phyloP scores from a whole-genome alignment of 2,113 vertebrate species.

The Notothenia coriiceps region DNA sequence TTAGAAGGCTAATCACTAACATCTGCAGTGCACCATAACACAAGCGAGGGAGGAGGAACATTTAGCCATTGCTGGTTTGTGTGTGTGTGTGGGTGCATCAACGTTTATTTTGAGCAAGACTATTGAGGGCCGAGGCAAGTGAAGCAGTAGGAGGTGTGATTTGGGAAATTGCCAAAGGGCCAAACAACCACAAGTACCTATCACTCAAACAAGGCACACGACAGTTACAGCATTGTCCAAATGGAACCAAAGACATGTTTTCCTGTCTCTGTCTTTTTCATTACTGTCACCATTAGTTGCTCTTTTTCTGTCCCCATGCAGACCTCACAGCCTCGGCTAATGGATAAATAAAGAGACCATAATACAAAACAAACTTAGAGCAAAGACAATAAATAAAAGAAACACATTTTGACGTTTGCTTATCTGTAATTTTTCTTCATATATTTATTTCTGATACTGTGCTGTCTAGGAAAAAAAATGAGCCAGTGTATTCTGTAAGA shows the following conservation, averaged over 20 bases:
- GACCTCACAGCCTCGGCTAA: not conserved
- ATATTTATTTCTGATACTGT: not conserved
- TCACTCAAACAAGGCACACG: slow-evolving; percentile 41
- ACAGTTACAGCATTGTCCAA: slow-evolving; percentile 7
- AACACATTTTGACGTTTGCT: not conserved
- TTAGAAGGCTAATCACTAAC: slow-evolving; percentile 58
- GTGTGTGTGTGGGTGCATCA: slow-evolving; percentile 11
- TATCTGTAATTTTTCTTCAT: not conserved
- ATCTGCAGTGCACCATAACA: slow-evolving; percentile 44
- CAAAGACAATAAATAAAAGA: not conserved
- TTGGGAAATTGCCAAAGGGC: slow-evolving; percentile 42
- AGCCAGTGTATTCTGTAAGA: not conserved
- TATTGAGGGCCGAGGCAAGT: slow-evolving; percentile 27
- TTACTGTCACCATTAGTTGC: slow-evolving; percentile 10
- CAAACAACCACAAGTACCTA: slow-evolving; percentile 44
- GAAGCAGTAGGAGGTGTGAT: slow-evolving; percentile 42
- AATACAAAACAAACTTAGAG: not conserved
- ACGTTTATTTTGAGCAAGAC: slow-evolving; percentile 48
- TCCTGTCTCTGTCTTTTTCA: slow-evolving; percentile 2
- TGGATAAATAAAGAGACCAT: slow-evolving; percentile 3
- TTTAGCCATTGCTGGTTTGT: slow-evolving; percentile 34
- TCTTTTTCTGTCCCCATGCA: slow-evolving; percentile 4
- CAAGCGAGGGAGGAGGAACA: slow-evolving; percentile 25
- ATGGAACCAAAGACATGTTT: slow-evolving; percentile 31
- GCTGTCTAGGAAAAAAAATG: not conserved